A percentile compares a stretch with the other conserved stretches of the same genome.
phyloP scores from a whole-genome alignment of 2,797 vertebrate species.

The Gymnoscopelus braueri region DNA sequence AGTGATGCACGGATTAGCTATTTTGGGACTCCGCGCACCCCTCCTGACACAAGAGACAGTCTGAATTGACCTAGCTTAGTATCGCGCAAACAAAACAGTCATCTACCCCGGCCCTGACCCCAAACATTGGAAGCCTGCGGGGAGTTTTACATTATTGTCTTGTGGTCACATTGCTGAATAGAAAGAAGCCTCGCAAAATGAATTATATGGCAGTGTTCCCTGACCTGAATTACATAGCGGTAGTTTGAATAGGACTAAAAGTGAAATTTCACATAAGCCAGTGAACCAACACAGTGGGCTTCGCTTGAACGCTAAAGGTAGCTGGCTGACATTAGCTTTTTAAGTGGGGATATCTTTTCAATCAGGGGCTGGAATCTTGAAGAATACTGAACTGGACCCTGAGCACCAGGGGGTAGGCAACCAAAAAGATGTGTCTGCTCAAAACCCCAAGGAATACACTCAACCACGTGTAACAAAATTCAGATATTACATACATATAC shows the following conservation, averaged over 20 bases:
- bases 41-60: conserved; percentile 42
- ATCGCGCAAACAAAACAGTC: conserved; percentile 45
- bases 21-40: conserved; percentile 37
- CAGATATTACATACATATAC: too few species aligned
- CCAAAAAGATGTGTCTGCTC: neutral
- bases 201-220: conserved; percentile 28
- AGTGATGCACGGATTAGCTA: conserved; percentile 43
- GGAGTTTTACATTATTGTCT: neutral
- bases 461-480: too few species aligned
- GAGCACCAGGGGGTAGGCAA: conserved; percentile 40
- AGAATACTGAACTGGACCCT: conserved; percentile 50
- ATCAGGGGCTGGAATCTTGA: conserved; percentile 51
- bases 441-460: too few species aligned
- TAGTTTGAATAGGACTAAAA: conserved; percentile 38
- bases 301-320: too few species aligned
- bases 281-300: conserved; percentile 24
- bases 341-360: neutral
- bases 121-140: conserved; percentile 19
- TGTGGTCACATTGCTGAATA: neutral
- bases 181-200: conserved; percentile 12
- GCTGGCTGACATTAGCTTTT: neutral
- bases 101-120: conserved; percentile 22
- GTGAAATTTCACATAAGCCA: conserved; percentile 37
- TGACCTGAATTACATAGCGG: conserved; percentile 19
- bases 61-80: conserved; percentile 36